Percentiles rank a stretch among this genome's conserved stretches.
Conservation (phyloP, 2,888 invertebrate genomes). For the Drosophila austrosaltans region DNA sequence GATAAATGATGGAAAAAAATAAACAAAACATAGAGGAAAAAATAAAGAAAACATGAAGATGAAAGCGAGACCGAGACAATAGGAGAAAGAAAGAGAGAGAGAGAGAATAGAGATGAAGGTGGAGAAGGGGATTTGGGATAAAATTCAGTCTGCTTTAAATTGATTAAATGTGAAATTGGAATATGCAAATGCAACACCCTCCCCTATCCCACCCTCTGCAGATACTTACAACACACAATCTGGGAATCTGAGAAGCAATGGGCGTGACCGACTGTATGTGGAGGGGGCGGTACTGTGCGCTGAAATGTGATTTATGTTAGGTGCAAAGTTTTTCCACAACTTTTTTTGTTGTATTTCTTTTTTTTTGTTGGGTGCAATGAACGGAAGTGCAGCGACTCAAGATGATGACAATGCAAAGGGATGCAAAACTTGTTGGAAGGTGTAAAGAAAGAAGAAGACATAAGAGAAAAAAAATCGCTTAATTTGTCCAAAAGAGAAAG, state of each 20-base stretch:
- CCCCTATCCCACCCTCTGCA: constrained; percentile 19
- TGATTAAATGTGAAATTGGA: constrained; percentile 75
- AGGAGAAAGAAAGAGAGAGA: not conserved
- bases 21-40: constrained; percentile 50
- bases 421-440: constrained; percentile 44
- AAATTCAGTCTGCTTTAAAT: constrained; percentile 53
- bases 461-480: constrained; percentile 57
- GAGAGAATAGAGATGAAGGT: constrained; percentile 23
- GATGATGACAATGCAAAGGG: constrained; percentile 56
- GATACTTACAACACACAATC: constrained; percentile 10
- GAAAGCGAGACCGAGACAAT: not conserved
- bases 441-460: constrained; percentile 35
- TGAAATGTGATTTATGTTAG: constrained; percentile 72
- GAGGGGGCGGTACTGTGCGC: constrained; percentile 41
- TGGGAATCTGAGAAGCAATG: constrained; percentile 28
- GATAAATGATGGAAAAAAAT: constrained; percentile 75
- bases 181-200: constrained; percentile 62
- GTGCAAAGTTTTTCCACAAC: constrained; percentile 71
- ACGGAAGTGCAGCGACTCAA: constrained; percentile 67
- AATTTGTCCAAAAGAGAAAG: constrained; percentile 65
- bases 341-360: constrained; percentile 37
- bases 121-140: constrained; percentile 20
- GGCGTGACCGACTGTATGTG: constrained; percentile 51
- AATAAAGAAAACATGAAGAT: not conserved
- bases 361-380: constrained; percentile 64